These are phyloP conservation scores for Chionoecetes opilio DNA, from an alignment of 1,140 invertebrate species.

Conservation along the genomic window DNA sequence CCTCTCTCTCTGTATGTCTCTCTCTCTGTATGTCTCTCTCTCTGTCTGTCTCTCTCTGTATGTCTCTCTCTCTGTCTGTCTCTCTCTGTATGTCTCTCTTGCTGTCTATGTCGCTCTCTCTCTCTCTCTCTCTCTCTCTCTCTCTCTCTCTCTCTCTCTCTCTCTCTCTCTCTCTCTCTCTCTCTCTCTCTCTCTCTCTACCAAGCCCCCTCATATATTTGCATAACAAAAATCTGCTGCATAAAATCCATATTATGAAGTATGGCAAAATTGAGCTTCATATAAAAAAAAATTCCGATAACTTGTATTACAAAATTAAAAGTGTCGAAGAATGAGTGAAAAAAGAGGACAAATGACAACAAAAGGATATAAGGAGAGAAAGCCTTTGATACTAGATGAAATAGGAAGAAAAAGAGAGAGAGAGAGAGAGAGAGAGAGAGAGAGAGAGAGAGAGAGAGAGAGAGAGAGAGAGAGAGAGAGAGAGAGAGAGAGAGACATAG, in stretches of 20 bases:
- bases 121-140: background rate
- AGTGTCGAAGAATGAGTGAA: background rate
- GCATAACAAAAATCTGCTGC: background rate
- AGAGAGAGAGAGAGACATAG: background rate
- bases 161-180: constrained; percentile 18
- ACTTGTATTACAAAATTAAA: background rate
- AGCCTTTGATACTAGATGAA: no score
- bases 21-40: background rate
- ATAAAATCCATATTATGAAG: background rate
- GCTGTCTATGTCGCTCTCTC: background rate
- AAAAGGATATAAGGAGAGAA: no score
- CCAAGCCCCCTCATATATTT: background rate
- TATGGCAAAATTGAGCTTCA: background rate
- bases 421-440: background rate
- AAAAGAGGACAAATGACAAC: background rate
- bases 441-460: background rate
- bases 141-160: background rate
- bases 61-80: background rate
- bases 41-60: background rate
- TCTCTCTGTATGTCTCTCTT: background rate
- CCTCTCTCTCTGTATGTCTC: background rate
- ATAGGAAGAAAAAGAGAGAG: no score
- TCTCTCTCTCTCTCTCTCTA: background rate
- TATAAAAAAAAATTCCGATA: background rate
- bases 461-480: constrained; percentile 18